phyloP scores from a whole-genome alignment of 2,113 vertebrate species.

The Propithecus coquereli region DNA sequence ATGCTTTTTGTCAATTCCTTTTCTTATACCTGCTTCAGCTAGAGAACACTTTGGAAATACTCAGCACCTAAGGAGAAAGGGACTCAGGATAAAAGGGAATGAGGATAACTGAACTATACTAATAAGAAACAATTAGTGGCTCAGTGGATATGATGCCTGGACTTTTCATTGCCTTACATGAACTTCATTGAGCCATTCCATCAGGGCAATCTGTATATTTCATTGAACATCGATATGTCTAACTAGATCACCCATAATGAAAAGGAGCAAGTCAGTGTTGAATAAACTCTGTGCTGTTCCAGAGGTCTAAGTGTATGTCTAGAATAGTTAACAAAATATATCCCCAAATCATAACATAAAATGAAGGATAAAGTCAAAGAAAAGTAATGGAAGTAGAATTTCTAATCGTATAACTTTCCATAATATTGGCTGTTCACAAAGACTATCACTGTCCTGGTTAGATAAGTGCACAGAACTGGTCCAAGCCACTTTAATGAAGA shows the following conservation, averaged over 20 bases:
- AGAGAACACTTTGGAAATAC: not conserved
- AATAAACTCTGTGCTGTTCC: not conserved
- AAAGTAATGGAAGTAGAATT: not conserved
- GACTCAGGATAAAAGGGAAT: not conserved
- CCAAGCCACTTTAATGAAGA: not conserved
- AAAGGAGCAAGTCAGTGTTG: not conserved
- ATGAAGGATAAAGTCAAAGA: not conserved
- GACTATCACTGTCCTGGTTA: not conserved
- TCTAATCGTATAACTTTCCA: not conserved
- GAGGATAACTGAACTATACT: not conserved
- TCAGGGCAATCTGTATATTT: slow-evolving; percentile 23
- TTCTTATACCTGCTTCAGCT: not conserved
- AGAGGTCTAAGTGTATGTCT: not conserved
- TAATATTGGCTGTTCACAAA: not conserved
- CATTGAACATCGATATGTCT: slow-evolving; percentile 27
- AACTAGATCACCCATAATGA: not conserved
- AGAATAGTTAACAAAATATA: not conserved
- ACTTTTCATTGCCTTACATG: not conserved
- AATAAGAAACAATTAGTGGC: not conserved
- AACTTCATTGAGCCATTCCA: not conserved
- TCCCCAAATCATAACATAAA: not conserved
- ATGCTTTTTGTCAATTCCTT: not conserved
- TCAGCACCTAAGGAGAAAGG: not conserved
- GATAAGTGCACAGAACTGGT: not conserved
- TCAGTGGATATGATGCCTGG: not conserved